Percentiles rank a stretch among this genome's conserved stretches.
These are phyloP conservation scores for Trichogramma evanescens DNA, from an alignment of 2,888 invertebrate genomes.

Conservation along the genomic window DNA sequence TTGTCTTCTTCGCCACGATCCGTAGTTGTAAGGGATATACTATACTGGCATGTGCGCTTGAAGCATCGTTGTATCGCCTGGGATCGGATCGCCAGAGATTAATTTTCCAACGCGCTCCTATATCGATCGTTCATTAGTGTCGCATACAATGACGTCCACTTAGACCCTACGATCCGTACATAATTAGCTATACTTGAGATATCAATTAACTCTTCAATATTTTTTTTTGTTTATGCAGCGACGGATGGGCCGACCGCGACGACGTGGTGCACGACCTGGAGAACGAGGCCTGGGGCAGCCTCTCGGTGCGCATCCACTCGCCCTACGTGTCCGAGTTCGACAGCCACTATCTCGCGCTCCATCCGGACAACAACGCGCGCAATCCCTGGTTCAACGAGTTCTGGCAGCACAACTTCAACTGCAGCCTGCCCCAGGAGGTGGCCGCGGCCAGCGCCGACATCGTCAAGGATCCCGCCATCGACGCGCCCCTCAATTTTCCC, in stretches of 20 bases:
- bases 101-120: too few relatives aligned
- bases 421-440: conserved; percentile 43
- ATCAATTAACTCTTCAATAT: conserved; percentile 17
- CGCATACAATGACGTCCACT: too few relatives aligned
- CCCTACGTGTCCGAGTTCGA: conserved; percentile 61
- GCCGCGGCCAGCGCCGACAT: too few relatives aligned
- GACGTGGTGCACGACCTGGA: conserved; percentile 67
- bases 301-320: conserved; percentile 70
- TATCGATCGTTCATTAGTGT: too few relatives aligned
- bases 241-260: conserved; percentile 69
- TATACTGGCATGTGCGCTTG: too few relatives aligned
- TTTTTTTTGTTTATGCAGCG: conserved; percentile 47
- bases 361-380: conserved; percentile 57
- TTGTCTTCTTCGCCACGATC: too few relatives aligned
- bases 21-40: too few relatives aligned
- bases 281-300: conserved; percentile 60
- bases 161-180: too few relatives aligned
- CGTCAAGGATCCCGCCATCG: conserved; percentile 9
- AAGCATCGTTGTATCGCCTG: too few relatives aligned
- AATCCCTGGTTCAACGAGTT: conserved; percentile 74
- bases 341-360: conserved; percentile 60
- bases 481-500: conserved; percentile 15
- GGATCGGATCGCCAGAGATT: too few relatives aligned
- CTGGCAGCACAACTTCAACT: conserved; percentile 68
- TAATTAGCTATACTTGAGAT: background rate